Percentiles rank a stretch among this genome's conserved stretches.
These are phyloP conservation scores for Leptopilina syphax DNA, from an alignment of 2,888 invertebrate species.

Conservation along the genomic window DNA sequence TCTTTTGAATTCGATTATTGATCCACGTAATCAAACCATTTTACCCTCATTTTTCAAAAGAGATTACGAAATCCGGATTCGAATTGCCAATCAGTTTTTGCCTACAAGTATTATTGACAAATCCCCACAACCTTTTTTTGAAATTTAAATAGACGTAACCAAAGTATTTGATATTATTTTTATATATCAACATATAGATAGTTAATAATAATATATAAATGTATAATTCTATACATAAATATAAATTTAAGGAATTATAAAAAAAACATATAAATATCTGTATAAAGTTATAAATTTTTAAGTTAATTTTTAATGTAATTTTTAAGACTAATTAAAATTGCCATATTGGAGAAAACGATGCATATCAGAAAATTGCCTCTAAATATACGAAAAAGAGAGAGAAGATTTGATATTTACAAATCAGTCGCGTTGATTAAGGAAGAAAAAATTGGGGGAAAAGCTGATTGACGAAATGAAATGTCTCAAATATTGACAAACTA, in stretches of 20 bases:
- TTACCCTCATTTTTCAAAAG: slow-evolving; percentile 24
- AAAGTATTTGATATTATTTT: slow-evolving; percentile 31
- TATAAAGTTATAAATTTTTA: slow-evolving; percentile 4
- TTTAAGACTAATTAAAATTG: slow-evolving; percentile 9
- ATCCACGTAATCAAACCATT: slow-evolving; percentile 19
- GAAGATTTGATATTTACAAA: slow-evolving; percentile 1
- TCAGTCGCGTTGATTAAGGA: neutral
- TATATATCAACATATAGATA: neutral
- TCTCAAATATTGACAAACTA: slow-evolving; percentile 14
- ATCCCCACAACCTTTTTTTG: neutral
- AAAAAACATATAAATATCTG: too few relatives aligned
- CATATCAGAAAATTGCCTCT: slow-evolving; percentile 72
- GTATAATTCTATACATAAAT: neutral
- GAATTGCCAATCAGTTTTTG: slow-evolving; percentile 35
- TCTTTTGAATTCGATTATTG: slow-evolving; percentile 25
- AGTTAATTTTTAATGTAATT: neutral
- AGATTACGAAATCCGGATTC: slow-evolving; percentile 33
- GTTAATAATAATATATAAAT: neutral
- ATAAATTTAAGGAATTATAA: neutral
- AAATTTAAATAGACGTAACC: neutral
- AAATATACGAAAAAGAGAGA: slow-evolving; percentile 44
- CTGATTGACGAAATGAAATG: slow-evolving; percentile 19
- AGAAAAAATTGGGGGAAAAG: slow-evolving; percentile 11
- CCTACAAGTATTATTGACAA: slow-evolving; percentile 22
- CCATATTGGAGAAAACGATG: slow-evolving; percentile 63